A percentile compares a stretch with the other conserved stretches of the same genome.
phyloP scores from a whole-genome alignment of 35 echinoderm and acorn worm species.

The Patiria miniata region DNA sequence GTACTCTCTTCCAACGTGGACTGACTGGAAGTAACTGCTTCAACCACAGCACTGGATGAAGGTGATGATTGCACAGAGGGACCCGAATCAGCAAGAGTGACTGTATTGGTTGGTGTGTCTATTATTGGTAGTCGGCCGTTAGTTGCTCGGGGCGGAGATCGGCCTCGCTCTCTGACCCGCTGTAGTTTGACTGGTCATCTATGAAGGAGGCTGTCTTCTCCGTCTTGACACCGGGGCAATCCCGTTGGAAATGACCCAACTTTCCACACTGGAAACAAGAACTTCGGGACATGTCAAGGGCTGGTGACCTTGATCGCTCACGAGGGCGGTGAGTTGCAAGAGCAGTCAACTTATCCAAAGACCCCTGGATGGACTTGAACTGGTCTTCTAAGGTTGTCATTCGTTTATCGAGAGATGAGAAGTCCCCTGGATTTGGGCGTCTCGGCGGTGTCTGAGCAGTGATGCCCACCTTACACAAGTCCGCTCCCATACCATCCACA shows the following conservation, averaged over 20 bases:
- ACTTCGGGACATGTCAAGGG: too few species aligned
- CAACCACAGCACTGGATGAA: too few species aligned
- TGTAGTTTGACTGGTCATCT: neutral
- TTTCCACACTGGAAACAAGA: too few species aligned
- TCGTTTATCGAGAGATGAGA: neutral
- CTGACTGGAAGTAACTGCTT: too few species aligned
- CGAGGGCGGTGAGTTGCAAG: too few species aligned
- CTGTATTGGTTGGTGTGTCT: too few species aligned
- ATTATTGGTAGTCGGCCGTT: neutral
- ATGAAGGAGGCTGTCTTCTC: neutral
- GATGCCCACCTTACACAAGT: neutral
- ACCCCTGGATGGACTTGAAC: too few species aligned
- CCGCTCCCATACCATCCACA: neutral
- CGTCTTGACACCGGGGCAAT: neutral
- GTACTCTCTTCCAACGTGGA: too few species aligned
- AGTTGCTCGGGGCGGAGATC: neutral
- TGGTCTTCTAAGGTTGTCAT: neutral
- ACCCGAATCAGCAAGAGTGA: too few species aligned
- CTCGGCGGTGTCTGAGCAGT: neutral
- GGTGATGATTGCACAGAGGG: too few species aligned
- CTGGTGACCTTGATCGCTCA: too few species aligned
- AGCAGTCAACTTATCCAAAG: too few species aligned
- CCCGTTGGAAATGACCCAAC: conserved; percentile 1
- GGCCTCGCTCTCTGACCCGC: neutral
- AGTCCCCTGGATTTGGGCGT: neutral